Base-by-base conservation (phyloP, 2,113 vertebrate genomes). In the Polypterus bichir region DNA sequence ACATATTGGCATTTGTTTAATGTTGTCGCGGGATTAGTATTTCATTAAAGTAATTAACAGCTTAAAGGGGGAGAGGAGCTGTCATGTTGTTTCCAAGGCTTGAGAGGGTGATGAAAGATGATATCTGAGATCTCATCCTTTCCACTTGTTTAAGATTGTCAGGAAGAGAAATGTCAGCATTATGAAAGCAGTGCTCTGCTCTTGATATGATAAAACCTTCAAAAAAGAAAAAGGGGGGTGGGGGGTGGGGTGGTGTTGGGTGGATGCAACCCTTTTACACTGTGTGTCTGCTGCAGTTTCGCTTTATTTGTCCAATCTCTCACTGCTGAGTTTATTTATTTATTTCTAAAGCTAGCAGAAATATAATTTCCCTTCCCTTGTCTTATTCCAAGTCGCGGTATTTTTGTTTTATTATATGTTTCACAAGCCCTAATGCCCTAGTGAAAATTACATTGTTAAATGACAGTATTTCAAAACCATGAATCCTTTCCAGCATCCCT, bases 141-240 rank as follows among this genome's bases (percentile, higher is more conserved):
- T 89, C 89, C 89, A 92, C 91, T 95, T 93, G 92, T 97, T 97
- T 94, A 90, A 90, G 90, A 91, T 93, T 94, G 91, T 96, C 93
- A 94, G 91, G 88, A 97, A 94, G 91, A 96, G 92, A 92, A 94
- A 95, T 94, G 92, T 92, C 91, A 92, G 89, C 90, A 92, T 94
- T 92, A 94, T 88, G 91, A 92, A 94, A 90, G 86, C 89, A 88
- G 81, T 86, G 88, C 90, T 92, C 89, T 91, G 87, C 89, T 93
- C 89, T 91, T 94, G 91, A 93, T 93, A 93, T 97, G 92, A 95
- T 95, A 93, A 95, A 95, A 93, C 86, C 87, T 86, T 89, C 91
- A 92, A 95, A 89, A 90, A 90, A 72, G 73, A 77, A 57, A 77
- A 77, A 70, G 71, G 45, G 27, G 49, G 71, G 70, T 68, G 27